Conservation (phyloP, 1,140 invertebrate species). For the Leptoteleia sp. region DNA sequence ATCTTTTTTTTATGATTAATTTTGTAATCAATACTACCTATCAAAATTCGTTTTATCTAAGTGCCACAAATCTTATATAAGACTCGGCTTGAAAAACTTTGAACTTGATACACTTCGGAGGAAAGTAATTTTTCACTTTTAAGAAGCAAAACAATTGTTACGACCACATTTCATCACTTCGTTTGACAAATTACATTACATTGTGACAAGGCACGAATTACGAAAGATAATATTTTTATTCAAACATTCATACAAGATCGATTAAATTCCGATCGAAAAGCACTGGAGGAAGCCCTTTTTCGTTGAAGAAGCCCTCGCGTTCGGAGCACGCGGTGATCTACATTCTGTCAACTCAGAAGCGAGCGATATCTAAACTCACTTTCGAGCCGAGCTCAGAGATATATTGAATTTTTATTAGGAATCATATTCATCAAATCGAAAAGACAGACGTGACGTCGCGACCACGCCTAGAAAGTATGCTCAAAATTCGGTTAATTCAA, state of each 20-base stretch:
- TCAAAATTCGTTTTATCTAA: too few relatives aligned
- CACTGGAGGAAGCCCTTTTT: conserved; percentile 47
- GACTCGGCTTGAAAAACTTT: background rate
- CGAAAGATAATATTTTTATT: conserved; percentile 41
- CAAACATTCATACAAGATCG: conserved; percentile 22
- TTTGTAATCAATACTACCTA: too few relatives aligned
- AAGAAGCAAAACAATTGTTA: background rate
- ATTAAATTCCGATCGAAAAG: conserved; percentile 31
- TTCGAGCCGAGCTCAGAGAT: conserved; percentile 3
- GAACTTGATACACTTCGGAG: background rate
- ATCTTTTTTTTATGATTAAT: too few relatives aligned
- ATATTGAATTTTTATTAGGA: background rate
- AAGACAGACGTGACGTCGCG: background rate
- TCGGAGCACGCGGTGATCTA: conserved; percentile 39
- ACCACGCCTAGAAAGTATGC: conserved; percentile 22
- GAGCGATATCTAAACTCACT: conserved; percentile 9
- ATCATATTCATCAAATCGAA: background rate
- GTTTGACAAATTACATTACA: background rate
- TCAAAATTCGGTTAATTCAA: conserved; percentile 23
- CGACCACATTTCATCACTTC: background rate
- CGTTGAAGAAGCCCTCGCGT: conserved; percentile 49
- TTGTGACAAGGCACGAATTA: conserved; percentile 19
- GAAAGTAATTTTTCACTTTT: background rate
- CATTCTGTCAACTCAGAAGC: conserved; percentile 35
- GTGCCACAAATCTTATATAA: background rate